phyloP scores from a whole-genome alignment of 2,888 invertebrate genomes.

The Unio pictorum region DNA sequence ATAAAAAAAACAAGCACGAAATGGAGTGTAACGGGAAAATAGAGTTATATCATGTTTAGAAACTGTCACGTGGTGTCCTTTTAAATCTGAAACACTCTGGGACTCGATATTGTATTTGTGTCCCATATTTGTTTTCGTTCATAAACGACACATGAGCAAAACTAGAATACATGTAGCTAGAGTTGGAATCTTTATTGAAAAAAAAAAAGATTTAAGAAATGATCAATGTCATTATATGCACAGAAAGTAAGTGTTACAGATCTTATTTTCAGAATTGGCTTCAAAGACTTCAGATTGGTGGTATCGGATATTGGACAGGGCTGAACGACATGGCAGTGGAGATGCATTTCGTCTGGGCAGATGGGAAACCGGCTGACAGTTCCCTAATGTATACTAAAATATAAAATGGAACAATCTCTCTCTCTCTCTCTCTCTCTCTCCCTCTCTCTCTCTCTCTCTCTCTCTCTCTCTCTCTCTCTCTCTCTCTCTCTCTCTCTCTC shows the following conservation, averaged over 20 bases:
- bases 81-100: no score
- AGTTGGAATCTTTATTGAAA: neutral
- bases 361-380: conserved; percentile 3
- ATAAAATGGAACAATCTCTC: no score
- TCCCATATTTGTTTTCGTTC: no score
- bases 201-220: neutral
- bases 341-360: conserved; percentile 33
- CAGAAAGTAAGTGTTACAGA: neutral
- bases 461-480: neutral
- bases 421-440: no score
- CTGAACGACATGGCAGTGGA: conserved; percentile 18
- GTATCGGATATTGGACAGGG: conserved; percentile 36
- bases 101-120: no score
- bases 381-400: conserved; percentile 12
- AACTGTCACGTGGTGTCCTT: no score
- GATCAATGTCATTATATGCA: no score
- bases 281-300: conserved; percentile 12
- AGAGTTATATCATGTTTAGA: no score
- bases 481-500: no score
- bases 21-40: no score
- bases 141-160: neutral
- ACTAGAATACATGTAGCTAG: neutral
- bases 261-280: conserved; percentile 20
- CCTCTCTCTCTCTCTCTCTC: neutral
- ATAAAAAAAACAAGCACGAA: no score